Conservation (phyloP, 2,113 vertebrate species). For the Microtus ochrogaster region DNA sequence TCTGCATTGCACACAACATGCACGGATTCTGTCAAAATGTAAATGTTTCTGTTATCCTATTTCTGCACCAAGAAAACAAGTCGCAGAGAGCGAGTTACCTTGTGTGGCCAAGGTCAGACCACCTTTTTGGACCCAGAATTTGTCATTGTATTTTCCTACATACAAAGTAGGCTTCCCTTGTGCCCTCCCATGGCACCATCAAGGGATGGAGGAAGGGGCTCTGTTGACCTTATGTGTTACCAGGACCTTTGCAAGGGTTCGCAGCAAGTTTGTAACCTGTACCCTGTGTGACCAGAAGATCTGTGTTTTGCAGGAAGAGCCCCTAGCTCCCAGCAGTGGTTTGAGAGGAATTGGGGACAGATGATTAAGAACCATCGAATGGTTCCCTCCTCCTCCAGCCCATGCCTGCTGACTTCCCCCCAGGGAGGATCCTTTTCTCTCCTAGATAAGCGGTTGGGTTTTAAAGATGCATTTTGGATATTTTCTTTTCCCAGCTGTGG, state of each 20-base stretch:
- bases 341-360: not conserved
- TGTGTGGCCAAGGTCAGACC: not conserved
- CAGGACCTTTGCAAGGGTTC: not conserved
- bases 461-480: not conserved
- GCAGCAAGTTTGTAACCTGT: not conserved
- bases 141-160: not conserved
- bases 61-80: not conserved
- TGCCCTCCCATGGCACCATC: too few species aligned
- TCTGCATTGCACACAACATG: not conserved
- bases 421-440: not conserved
- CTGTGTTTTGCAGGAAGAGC: not conserved
- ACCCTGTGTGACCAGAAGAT: not conserved
- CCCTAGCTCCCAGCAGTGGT: not conserved
- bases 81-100: not conserved
- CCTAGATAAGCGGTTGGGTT: not conserved
- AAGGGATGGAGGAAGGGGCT: not conserved
- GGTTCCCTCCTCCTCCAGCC: not conserved
- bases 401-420: not conserved
- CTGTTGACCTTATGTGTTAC: not conserved
- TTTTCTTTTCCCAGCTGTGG: conserved; percentile 63
- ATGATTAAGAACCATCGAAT: not conserved
- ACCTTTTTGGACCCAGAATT: not conserved
- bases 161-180: not conserved
- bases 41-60: not conserved
- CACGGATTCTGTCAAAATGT: not conserved